These are phyloP conservation scores for Hirtodrosophila histrioides DNA, from an alignment of 2,888 invertebrate genomes.

Conservation along the genomic window DNA sequence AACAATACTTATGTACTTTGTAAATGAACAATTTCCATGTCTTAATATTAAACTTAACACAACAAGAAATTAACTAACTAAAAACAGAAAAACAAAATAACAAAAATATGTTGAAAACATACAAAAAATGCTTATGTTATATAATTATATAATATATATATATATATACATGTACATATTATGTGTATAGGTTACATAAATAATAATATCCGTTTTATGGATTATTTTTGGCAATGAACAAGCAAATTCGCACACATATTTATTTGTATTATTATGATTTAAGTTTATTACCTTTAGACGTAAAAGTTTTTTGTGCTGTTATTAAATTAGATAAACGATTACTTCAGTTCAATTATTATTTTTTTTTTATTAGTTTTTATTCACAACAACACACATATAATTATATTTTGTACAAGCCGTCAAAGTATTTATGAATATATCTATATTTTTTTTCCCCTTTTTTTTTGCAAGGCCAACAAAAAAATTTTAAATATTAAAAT, in stretches of 20 bases:
- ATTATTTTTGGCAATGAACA: constrained; percentile 59
- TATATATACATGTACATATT: constrained; percentile 14
- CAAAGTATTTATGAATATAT: constrained; percentile 46
- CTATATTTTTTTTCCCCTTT: constrained; percentile 27
- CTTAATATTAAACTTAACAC: constrained; percentile 36
- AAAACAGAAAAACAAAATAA: constrained; percentile 10
- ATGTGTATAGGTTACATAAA: constrained; percentile 20
- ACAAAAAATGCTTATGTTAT: constrained; percentile 47
- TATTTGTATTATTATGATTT: constrained; percentile 43
- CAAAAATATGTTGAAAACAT: constrained; percentile 52
- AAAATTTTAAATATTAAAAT: constrained; percentile 6
- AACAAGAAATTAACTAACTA: constrained; percentile 1
- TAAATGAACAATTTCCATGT: constrained; percentile 66
- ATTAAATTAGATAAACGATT: constrained; percentile 47
- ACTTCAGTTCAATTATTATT: constrained; percentile 24
- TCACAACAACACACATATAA: constrained; percentile 9
- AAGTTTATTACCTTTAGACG: constrained; percentile 15
- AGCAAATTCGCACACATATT: constrained; percentile 33
- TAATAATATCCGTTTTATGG: constrained; percentile 75
- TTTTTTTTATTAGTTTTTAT: constrained; percentile 33
- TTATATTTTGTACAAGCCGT: constrained; percentile 45
- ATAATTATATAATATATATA: constrained; percentile 9
- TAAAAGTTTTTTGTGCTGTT: constrained; percentile 48
- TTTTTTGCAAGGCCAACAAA: constrained; percentile 31
- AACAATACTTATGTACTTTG: constrained; percentile 35